Conservation (phyloP, 2,888 invertebrate species). For the Eupithecia dodoneata region DNA sequence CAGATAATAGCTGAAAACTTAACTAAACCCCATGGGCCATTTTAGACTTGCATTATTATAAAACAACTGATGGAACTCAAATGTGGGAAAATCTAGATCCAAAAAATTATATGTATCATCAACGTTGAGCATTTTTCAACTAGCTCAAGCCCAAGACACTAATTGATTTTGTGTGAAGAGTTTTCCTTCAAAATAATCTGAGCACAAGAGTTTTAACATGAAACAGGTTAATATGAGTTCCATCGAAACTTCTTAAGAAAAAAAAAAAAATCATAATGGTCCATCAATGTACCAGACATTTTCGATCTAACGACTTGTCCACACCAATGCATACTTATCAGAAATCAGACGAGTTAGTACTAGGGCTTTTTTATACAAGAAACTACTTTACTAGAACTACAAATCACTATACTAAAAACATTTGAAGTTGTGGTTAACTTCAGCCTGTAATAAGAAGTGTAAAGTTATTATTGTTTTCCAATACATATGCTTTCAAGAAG, state of each 20-base stretch:
- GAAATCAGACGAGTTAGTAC: not conserved
- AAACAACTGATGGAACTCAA: constrained; percentile 2
- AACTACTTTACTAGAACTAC: not conserved
- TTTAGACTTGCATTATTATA: constrained; percentile 15
- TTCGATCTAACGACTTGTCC: not conserved
- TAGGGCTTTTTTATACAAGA: not conserved
- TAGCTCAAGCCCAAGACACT: not conserved
- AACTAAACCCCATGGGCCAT: constrained; percentile 27
- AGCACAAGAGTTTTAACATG: not conserved
- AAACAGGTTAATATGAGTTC: not conserved
- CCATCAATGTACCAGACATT: not conserved
- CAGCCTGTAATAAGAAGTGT: not conserved
- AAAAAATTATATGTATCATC: not conserved
- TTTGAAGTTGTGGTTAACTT: not conserved
- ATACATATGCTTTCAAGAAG: not conserved
- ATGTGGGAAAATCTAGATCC: not conserved
- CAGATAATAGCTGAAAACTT: constrained; percentile 32
- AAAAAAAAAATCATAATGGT: not conserved
- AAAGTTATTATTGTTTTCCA: not conserved
- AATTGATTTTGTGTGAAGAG: not conserved
- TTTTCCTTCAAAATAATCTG: not conserved
- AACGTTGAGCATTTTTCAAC: not conserved
- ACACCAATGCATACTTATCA: not conserved
- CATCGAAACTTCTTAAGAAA: not conserved
- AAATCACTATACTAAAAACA: not conserved